Evolutionary conservation across 2,888 invertebrate species (phyloP).

Genomic region (Drosophila meridiana): DNA sequence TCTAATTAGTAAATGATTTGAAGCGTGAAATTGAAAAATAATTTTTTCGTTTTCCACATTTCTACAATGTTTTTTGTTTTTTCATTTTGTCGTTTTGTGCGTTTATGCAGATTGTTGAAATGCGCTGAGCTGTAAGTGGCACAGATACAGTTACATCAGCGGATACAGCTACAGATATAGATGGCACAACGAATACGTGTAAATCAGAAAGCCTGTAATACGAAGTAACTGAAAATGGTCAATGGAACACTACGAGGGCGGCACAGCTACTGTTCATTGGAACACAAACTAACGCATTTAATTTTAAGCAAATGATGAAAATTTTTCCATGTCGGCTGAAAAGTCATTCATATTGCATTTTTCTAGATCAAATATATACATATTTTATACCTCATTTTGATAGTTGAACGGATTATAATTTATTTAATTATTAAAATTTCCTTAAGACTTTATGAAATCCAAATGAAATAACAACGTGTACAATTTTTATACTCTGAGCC

Average conservation of each 20-base stretch:
- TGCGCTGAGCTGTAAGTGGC: conserved; percentile 67
- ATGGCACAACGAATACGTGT: conserved; percentile 13
- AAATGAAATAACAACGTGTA: too few species aligned
- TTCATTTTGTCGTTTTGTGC: conserved; percentile 23
- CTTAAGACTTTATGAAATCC: too few species aligned
- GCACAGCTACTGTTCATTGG: conserved; percentile 45
- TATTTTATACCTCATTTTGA: too few species aligned
- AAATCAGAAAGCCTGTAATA: conserved; percentile 18
- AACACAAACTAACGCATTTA: conserved; percentile 36
- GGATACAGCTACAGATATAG: conserved; percentile 21
- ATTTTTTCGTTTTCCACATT: conserved; percentile 53
- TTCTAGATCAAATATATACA: too few species aligned
- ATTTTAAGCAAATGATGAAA: neutral
- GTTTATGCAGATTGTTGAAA: conserved; percentile 69
- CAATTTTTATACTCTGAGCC: too few species aligned
- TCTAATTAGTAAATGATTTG: conserved; percentile 84
- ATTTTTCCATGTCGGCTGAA: too few species aligned
- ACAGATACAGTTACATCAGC: conserved; percentile 30
- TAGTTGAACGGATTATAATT: too few species aligned
- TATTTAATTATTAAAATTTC: too few species aligned
- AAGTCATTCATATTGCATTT: too few species aligned
- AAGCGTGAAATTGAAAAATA: conserved; percentile 84
- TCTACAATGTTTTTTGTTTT: neutral
- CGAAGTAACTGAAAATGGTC: conserved; percentile 13
- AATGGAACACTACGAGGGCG: conserved; percentile 24